phyloP scores from a whole-genome alignment of 2,113 vertebrate species.

The Perca fluviatilis region DNA sequence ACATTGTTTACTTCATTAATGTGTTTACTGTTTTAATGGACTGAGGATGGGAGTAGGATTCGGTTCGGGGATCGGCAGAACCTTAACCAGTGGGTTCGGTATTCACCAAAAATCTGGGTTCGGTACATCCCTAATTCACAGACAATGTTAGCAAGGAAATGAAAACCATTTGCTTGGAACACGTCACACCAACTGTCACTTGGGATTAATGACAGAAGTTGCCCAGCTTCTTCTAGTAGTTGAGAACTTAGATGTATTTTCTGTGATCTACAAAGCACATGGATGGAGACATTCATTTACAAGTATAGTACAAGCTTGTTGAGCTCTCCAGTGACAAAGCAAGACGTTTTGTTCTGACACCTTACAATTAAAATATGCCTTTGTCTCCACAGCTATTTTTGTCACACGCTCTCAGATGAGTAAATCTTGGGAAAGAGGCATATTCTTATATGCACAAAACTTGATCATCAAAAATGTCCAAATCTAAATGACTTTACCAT shows the following conservation, averaged over 20 bases:
- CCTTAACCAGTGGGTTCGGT: no score
- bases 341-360: background rate
- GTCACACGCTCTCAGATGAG: background rate
- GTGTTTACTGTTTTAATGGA: no score
- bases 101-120: no score
- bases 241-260: background rate
- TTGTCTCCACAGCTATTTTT: background rate
- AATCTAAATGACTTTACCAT: background rate
- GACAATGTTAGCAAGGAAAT: conserved; percentile 27
- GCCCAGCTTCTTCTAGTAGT: background rate
- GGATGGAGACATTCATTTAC: background rate
- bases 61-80: no score
- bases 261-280: background rate
- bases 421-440: background rate
- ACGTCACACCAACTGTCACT: no score
- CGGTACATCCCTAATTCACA: no score
- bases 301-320: conserved; percentile 7
- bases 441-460: background rate
- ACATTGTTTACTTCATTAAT: no score
- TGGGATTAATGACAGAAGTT: background rate
- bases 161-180: conserved; percentile 34
- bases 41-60: no score
- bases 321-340: background rate
- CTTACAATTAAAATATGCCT: background rate
- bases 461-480: background rate